Evolutionary conservation across 2,113 vertebrate species (phyloP).

Genomic region (Rhagologus leucostigma): DNA sequence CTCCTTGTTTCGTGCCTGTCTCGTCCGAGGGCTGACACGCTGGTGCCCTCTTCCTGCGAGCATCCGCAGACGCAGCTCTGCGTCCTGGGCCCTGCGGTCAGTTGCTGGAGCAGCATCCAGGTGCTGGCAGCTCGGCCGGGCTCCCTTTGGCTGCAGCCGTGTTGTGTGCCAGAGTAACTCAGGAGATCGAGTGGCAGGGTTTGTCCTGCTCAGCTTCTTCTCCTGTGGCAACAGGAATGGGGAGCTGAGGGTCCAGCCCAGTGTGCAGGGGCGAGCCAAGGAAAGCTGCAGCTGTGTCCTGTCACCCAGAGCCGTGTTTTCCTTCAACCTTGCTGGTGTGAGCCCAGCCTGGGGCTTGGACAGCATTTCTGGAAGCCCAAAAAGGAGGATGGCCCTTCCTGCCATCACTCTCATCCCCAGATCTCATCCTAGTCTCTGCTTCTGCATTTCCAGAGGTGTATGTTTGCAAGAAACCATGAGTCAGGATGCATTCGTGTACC

Average conservation of each 20-base stretch:
- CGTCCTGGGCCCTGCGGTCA: too few species aligned
- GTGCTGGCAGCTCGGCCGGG: too few species aligned
- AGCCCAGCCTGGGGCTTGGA: not conserved
- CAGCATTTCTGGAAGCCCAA: not conserved
- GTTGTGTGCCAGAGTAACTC: too few species aligned
- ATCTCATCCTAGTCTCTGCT: not conserved
- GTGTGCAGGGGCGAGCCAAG: accelerated
- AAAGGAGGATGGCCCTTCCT: not conserved
- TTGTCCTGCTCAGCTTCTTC: not conserved
- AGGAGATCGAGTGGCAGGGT: too few species aligned
- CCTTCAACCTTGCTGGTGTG: accelerated
- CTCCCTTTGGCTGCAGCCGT: too few species aligned
- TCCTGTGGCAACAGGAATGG: not conserved
- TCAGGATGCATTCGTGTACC: not conserved
- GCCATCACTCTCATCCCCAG: not conserved
- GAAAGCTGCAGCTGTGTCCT: not conserved
- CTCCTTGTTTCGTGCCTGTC: too few species aligned
- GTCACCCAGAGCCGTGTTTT: not conserved
- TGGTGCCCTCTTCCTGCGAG: too few species aligned
- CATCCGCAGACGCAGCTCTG: too few species aligned
- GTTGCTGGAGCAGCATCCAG: too few species aligned
- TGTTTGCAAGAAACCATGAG: not conserved
- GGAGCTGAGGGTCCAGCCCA: not conserved
- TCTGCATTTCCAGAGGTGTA: not conserved
- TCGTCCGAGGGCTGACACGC: too few species aligned